A percentile compares a stretch with the other conserved stretches of the same genome.
phyloP scores from a whole-genome alignment of 2,113 vertebrate genomes.

The Plectropomus leopardus region DNA sequence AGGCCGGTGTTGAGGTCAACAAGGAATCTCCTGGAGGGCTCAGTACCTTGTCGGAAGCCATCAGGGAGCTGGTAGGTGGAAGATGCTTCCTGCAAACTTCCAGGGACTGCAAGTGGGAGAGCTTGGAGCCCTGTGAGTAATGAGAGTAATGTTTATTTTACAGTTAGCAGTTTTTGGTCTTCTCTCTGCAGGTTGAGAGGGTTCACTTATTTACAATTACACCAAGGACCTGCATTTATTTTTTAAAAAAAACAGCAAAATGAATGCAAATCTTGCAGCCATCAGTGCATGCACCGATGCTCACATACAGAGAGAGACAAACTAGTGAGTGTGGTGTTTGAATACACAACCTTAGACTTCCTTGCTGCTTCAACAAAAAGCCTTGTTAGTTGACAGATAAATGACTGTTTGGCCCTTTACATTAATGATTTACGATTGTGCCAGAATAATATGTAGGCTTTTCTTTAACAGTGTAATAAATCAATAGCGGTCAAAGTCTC shows the following conservation, averaged over 20 bases:
- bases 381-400: neutral
- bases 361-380: neutral
- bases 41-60: slow-evolving; percentile 73
- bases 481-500: slow-evolving; percentile 44
- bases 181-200: too few species aligned
- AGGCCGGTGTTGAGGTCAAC: slow-evolving; percentile 71
- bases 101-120: slow-evolving; percentile 44
- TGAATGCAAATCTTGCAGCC: too few species aligned
- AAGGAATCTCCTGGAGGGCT: slow-evolving; percentile 71
- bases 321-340: too few species aligned
- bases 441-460: slow-evolving; percentile 7
- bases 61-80: slow-evolving; percentile 17
- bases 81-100: slow-evolving; percentile 10
- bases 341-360: neutral
- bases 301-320: neutral
- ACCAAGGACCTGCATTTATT: too few species aligned
- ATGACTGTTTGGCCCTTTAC: neutral
- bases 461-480: slow-evolving; percentile 33
- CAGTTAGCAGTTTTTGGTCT: too few species aligned
- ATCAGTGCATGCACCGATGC: too few species aligned
- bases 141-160: neutral
- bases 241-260: too few species aligned
- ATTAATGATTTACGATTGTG: slow-evolving; percentile 57
- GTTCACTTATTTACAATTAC: too few species aligned
- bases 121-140: slow-evolving; percentile 75